Base-by-base conservation (phyloP, 2,113 vertebrate species). In the Semnornis frantzii region DNA sequence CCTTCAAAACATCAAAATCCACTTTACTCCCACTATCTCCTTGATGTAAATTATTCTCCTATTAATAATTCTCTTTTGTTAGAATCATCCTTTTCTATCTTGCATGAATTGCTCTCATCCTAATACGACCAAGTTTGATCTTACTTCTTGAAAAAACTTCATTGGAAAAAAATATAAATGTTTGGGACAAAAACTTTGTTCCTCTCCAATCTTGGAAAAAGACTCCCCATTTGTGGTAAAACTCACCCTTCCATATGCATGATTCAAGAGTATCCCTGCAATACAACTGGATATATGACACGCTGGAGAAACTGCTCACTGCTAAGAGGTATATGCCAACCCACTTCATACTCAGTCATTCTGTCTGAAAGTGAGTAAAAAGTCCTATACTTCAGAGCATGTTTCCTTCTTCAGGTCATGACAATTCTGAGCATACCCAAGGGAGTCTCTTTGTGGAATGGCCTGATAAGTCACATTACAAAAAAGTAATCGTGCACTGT, bases 11-110 rank as follows among this genome's bases (percentile, higher is more conserved):
- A 96, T 91, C 87, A 91, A 93, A 95, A 95, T 91, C 91, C 79
- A 86, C 82, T 95, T 94, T 52, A 91, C 94, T 94, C 96, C 93
- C 94, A 95, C 94, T 28, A 91, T 74, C 76, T 60, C 87, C 90
- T 94, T 95, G 90, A 94, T 95, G 87, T 95, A 95, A 95, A 88
- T 90, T 82, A 88, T 94, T 90, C 94, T 85, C 87, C 87, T 90
- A 95, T 97, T 95, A 95, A 94, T 95, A 95, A 95, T 97, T 97
- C 91, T 92, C 94, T 97, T 94, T 97, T 92, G 91, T 94, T 95
- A 69, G n/a, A 83, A 81, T 64, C 65, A 92, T 70, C 48, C 55
- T 55, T 92, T 83, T 39, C 63, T 78, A 83, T 50, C 82, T 81
- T 4, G 19, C 44, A 78, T 37, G 85, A 94, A 75, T 81, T 65